These are phyloP conservation scores for Delphinapterus leucas DNA, from an alignment of 2,113 vertebrate species.

Conservation along the genomic window DNA sequence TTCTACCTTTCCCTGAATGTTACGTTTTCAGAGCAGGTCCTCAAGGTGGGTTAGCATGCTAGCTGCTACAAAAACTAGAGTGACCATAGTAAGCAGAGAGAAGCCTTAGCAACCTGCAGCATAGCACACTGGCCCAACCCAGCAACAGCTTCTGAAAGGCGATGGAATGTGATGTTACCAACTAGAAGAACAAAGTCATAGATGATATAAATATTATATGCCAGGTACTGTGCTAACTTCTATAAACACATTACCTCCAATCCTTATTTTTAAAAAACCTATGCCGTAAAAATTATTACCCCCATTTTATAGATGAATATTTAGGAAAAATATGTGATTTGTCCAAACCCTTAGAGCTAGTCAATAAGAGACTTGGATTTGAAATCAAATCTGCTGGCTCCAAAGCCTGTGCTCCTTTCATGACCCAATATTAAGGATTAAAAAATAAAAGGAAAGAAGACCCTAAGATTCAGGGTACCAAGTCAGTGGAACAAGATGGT, in stretches of 20 bases:
- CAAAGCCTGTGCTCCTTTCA: neutral
- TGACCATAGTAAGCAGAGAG: neutral
- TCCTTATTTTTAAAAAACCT: neutral
- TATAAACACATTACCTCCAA: neutral
- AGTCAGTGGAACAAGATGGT: neutral
- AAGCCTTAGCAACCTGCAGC: neutral
- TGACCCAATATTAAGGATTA: neutral
- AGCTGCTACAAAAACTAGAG: neutral
- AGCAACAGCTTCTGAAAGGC: neutral
- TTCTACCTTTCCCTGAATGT: neutral
- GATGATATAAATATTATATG: neutral
- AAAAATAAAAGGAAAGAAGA: neutral
- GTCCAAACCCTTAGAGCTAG: neutral
- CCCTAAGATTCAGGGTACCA: neutral
- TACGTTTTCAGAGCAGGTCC: neutral
- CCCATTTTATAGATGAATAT: neutral
- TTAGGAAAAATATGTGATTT: neutral
- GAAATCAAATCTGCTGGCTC: neutral
- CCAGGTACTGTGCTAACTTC: neutral
- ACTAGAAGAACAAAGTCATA: neutral
- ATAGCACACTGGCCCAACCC: too few species aligned
- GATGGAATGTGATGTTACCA: neutral
- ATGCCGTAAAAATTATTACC: neutral
- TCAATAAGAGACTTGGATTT: neutral
- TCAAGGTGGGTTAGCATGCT: too few species aligned